Percentiles rank a stretch among this genome's conserved stretches.
phyloP scores from a whole-genome alignment of 2,113 vertebrate species.

The Oncorhynchus mykiss region DNA sequence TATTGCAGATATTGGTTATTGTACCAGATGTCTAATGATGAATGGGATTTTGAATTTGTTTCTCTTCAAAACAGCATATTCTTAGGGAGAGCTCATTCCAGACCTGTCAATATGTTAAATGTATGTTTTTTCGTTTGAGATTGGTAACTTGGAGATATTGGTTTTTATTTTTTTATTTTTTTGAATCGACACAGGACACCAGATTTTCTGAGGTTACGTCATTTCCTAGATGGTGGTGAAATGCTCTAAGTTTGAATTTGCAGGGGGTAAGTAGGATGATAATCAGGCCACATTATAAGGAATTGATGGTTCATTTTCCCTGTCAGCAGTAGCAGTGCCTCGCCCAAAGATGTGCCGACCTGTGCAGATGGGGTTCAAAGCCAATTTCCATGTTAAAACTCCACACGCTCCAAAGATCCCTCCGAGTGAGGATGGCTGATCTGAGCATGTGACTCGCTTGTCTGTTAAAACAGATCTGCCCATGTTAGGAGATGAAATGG shows the following conservation, averaged over 20 bases:
- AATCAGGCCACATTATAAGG: constrained; percentile 78
- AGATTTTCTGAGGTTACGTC: constrained; percentile 51
- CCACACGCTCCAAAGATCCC: constrained; percentile 62
- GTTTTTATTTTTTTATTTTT: constrained; percentile 21
- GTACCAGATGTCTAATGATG: neutral
- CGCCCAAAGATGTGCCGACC: constrained; percentile 79
- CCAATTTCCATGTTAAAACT: constrained; percentile 85
- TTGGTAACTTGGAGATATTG: constrained; percentile 41
- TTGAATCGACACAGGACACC: constrained; percentile 41
- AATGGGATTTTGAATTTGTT: neutral
- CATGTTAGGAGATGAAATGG: constrained; percentile 57
- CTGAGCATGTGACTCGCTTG: constrained; percentile 67
- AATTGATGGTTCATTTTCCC: constrained; percentile 80
- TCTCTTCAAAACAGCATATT: neutral
- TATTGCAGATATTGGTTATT: neutral
- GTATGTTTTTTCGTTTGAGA: constrained; percentile 50
- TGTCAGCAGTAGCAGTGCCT: constrained; percentile 74
- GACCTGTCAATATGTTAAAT: constrained; percentile 24
- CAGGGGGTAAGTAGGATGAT: constrained; percentile 77
- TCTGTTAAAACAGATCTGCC: constrained; percentile 57
- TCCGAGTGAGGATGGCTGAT: constrained; percentile 65
- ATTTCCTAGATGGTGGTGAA: constrained; percentile 65
- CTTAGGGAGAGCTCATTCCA: neutral
- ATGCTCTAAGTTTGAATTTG: constrained; percentile 71
- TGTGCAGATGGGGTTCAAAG: constrained; percentile 81